Base-by-base conservation (phyloP, 2,113 vertebrate species). In the Pardalotus punctatus region DNA sequence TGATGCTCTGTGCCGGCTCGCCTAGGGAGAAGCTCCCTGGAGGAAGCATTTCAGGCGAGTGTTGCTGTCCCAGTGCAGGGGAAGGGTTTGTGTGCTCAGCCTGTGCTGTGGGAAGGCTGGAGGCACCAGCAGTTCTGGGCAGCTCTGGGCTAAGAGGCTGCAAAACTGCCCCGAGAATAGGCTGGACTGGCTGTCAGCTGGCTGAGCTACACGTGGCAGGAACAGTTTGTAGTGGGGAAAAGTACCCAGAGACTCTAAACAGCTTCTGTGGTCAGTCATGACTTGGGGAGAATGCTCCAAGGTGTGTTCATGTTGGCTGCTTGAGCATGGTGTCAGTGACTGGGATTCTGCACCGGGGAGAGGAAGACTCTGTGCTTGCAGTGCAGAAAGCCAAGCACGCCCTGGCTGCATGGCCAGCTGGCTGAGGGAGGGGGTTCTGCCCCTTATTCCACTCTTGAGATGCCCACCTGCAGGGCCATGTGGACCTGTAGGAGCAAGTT, bases 221-320 rank as follows among this genome's bases (percentile, higher is more conserved):
- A 22, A 14, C 62, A 8, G 27, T 4, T 42, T 35, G 31, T 21
- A 4, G 11, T 2, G 10, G 22, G 38, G 19, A 24, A 12, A 36
- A 47, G 6, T 5, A 36, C 40, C 40, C 14, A 29, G 40, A 5
- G 45, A 38, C 11, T 8, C 11, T 2, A 5, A 38, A 5, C 12
- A 17, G 64, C 18, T 29, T 5, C 70, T 6, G 1, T 11, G 47
- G 31, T 13, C 70, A 18, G 56, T 3, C 16, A 3, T 0, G 33
- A 5, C 23, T 22, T 0, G 4, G 43, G n/a, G 9, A 5, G 57
- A 36, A 14, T 0, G 45, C 54, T 51, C 40, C 7, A 2, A 21
- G 54, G 8, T 2, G 48, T 20, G 31, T 23, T n/a, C 20, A 1
- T 10, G 51, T 0, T 22, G 21, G 25, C 64, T 38, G 42, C 27